Conservation (phyloP, 1,140 invertebrate genomes). For the Amphibalanus amphitrite region DNA sequence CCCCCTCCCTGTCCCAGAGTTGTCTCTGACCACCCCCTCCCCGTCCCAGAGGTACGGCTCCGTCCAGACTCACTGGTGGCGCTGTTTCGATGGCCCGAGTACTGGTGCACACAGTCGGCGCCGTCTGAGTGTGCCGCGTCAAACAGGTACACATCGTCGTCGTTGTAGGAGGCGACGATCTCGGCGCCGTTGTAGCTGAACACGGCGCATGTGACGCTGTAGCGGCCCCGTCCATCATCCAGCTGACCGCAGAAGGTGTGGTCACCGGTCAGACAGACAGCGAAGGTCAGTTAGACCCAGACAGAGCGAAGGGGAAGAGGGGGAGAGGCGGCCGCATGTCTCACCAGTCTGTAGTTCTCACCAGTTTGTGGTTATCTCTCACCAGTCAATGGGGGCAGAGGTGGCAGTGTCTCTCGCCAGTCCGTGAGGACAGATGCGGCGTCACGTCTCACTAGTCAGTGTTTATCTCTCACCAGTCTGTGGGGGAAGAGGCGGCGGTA, state of each 20-base stretch:
- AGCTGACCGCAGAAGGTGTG: not conserved
- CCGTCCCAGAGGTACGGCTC: no score
- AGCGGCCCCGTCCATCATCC: slow-evolving; percentile 20
- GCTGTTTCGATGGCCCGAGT: slow-evolving; percentile 38
- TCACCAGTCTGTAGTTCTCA: not conserved
- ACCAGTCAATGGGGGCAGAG: not conserved
- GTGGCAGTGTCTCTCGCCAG: no score
- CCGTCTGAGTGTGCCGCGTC: slow-evolving; percentile 38
- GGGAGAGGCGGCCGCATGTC: no score
- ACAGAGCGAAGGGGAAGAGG: no score
- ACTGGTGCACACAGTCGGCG: slow-evolving; percentile 49
- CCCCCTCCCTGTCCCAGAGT: no score
- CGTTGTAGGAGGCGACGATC: slow-evolving; percentile 79
- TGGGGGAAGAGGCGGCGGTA: no score
- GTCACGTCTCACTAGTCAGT: no score
- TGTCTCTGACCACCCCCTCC: no score
- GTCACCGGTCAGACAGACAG: no score
- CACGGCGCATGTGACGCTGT: slow-evolving; percentile 65
- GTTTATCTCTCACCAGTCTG: no score
- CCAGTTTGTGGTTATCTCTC: not conserved
- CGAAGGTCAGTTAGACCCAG: no score
- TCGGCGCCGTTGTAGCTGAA: slow-evolving; percentile 83
- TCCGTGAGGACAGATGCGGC: no score
- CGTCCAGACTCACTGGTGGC: slow-evolving; percentile 26
- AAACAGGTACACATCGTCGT: slow-evolving; percentile 85